Percentiles rank a stretch among this genome's conserved stretches.
phyloP scores from a whole-genome alignment of 2,888 invertebrate species.

The Lepidocyrtoides sp. region DNA sequence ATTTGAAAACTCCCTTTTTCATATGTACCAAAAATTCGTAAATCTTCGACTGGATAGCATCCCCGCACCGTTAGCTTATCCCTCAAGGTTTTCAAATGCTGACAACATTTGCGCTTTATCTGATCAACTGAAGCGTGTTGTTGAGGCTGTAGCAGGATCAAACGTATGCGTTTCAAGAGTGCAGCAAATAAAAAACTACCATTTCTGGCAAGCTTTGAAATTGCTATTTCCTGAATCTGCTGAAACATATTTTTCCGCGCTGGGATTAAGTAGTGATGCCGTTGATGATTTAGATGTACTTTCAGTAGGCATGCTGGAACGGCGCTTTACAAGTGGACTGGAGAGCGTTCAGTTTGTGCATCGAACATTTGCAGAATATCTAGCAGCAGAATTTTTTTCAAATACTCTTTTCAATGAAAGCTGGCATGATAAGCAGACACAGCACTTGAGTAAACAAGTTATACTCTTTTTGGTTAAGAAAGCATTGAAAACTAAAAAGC shows the following conservation, averaged over 20 bases:
- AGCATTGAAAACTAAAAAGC: too few relatives aligned
- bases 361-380: constrained; percentile 5
- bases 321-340: background rate
- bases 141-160: too few relatives aligned
- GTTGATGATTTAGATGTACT: background rate
- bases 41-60: background rate
- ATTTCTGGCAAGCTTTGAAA: background rate
- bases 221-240: background rate
- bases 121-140: too few relatives aligned
- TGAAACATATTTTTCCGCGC: too few relatives aligned
- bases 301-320: background rate
- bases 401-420: too few relatives aligned
- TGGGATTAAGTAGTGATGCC: background rate
- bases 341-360: background rate
- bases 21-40: background rate
- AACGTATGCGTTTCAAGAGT: too few relatives aligned
- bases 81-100: background rate
- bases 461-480: too few relatives aligned
- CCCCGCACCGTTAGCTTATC: background rate
- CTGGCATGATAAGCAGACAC: too few relatives aligned
- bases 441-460: too few relatives aligned
- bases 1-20: background rate
- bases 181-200: background rate
- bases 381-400: background rate
- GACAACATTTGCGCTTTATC: background rate